phyloP scores from a whole-genome alignment of 2,888 invertebrate genomes.

The Augochlorella aurata region DNA sequence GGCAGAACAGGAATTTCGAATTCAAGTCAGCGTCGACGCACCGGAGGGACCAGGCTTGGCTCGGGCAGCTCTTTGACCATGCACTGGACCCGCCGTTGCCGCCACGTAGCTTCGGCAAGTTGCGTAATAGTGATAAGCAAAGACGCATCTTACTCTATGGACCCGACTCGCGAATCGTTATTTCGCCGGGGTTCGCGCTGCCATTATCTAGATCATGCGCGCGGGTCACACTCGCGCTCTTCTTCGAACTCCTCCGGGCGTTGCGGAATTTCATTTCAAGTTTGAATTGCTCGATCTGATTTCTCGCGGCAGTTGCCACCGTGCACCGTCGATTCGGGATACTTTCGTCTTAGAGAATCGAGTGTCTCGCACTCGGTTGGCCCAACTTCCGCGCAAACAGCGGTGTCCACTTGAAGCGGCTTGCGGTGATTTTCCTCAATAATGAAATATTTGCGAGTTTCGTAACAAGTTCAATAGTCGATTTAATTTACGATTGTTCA shows the following conservation, averaged over 20 bases:
- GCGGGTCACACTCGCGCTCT: conserved; percentile 15
- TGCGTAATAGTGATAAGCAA: conserved; percentile 47
- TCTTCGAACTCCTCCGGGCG: conserved; percentile 24
- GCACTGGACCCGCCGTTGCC: conserved; percentile 13
- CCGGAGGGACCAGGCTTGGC: conserved; percentile 30
- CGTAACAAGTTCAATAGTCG: background rate
- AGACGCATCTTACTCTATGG: conserved; percentile 27
- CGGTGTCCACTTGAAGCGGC: background rate
- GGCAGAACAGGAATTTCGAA: conserved; percentile 34
- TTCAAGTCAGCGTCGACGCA: conserved; percentile 37
- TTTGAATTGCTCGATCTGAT: conserved; percentile 18
- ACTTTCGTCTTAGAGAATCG: background rate
- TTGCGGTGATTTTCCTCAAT: background rate
- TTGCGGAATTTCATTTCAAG: conserved; percentile 38
- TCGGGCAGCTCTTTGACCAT: conserved; percentile 43
- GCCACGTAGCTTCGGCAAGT: conserved; percentile 27
- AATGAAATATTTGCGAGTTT: background rate
- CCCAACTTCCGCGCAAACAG: background rate
- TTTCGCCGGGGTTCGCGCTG: conserved; percentile 6
- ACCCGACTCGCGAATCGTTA: conserved; percentile 30
- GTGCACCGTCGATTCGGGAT: background rate
- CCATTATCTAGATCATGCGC: conserved; percentile 28
- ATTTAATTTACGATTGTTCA: background rate
- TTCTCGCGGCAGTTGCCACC: background rate
- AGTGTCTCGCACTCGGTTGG: background rate